Evolutionary conservation across 2,888 invertebrate species (phyloP).

Genomic region (Ashinkailepas kermadecensis): DNA sequence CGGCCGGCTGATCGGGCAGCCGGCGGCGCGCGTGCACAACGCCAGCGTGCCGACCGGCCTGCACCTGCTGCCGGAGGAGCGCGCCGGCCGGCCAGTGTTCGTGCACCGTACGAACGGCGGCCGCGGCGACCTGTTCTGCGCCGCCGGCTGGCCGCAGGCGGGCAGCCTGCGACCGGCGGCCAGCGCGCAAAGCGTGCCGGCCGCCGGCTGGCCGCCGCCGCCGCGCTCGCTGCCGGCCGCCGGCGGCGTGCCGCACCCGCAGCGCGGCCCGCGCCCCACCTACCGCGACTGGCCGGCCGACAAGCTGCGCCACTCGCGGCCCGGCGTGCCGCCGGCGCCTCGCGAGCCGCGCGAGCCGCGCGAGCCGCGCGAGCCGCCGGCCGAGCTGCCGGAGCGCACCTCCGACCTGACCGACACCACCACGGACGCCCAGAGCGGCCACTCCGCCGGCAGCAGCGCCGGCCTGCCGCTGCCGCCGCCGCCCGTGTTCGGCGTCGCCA

Average conservation of each 20-base stretch:
- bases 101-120: neutral
- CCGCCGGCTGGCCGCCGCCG: slow-evolving; percentile 26
- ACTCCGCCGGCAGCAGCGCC: slow-evolving; percentile 4
- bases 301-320: neutral
- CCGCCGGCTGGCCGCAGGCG: neutral
- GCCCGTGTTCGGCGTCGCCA: neutral
- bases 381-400: neutral
- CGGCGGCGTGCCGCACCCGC: slow-evolving; percentile 28
- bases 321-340: neutral
- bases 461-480: neutral
- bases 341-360: neutral
- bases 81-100: neutral
- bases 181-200: neutral
- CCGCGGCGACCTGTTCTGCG: neutral
- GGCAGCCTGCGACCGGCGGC: neutral
- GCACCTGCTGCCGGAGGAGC: neutral
- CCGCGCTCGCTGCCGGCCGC: slow-evolving; percentile 20
- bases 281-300: slow-evolving; percentile 29
- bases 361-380: neutral
- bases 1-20: neutral
- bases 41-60: neutral
- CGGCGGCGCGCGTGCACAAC: neutral
- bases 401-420: slow-evolving; percentile 13
- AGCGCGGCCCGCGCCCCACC: slow-evolving; percentile 29
- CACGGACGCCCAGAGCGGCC: neutral